Evolutionary conservation across 2,888 invertebrate genomes (phyloP), one percentile per base, ranked within the genome.

Genomic region (Brachyopa scutellaris): DNA sequence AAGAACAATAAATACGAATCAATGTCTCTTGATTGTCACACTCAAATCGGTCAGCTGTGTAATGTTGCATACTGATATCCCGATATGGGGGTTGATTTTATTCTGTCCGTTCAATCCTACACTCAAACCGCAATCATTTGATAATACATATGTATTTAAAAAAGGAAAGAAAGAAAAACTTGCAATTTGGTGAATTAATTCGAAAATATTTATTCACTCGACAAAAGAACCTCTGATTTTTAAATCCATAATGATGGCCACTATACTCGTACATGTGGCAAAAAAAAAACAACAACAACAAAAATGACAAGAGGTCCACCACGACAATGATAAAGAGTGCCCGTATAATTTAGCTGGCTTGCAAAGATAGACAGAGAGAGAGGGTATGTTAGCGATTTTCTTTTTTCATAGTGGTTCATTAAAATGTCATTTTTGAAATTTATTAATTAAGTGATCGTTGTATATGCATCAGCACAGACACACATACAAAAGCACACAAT

Each of bases 371-470:
- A 53, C 33, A 45, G 13, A 49, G 47, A 55, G 31, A 33, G 61
- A 53, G 59, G 51, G 64, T 33, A 59, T 31, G 17, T 33, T 31
- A 45, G 53, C 36, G 59, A 51, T 59, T 77, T 53, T 59, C 49
- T 66, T 66, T 66, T 51, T 45, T 57, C 45, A 77, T 82, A 72
- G 82, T 23, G 82, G 80, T 64, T 40, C 70, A 76, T 76, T 82
- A 76, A 70, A 82, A 59, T 76, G 64, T 70, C 61, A 59, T 77
- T 72, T 77, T 64, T 57, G 33, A 77, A 77, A 82, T 61, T 77
- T 77, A 66, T 82, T 82, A 82, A 82, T 82, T 82, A 82, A 82
- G 13, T 6, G 76, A 70, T 53, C 47, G 64, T 53, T 72, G 62
- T 76, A 64, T 53, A 31, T 6, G 45, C 42, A 31, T 36, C n/a